Evolutionary conservation across 2,113 vertebrate genomes (phyloP).

Genomic region (Shinisaurus crocodilurus): DNA sequence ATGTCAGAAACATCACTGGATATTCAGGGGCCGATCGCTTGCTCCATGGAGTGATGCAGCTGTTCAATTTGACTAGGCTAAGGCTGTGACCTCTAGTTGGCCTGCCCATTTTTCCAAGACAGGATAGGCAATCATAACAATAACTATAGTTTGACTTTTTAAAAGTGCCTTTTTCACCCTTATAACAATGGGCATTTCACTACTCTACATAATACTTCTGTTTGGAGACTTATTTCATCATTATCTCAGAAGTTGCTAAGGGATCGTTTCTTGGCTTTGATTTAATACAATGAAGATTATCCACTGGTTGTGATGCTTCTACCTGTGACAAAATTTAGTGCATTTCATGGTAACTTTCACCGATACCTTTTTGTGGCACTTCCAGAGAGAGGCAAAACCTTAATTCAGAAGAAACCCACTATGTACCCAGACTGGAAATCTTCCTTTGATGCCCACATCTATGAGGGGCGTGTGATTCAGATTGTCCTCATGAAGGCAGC

Average conservation of each 20-base stretch:
- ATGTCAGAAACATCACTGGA: constrained; percentile 30
- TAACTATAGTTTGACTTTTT: not conserved
- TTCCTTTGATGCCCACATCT: constrained; percentile 94
- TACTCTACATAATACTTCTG: not conserved
- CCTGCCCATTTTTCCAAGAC: not conserved
- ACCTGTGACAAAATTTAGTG: not conserved
- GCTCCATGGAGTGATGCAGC: not conserved
- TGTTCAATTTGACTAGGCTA: not conserved
- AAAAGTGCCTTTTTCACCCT: not conserved
- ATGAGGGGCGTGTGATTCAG: constrained; percentile 95
- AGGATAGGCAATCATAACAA: not conserved
- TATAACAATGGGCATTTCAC: not conserved
- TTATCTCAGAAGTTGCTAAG: not conserved
- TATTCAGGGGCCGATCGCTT: not conserved
- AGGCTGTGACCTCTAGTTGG: not conserved
- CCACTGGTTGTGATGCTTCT: not conserved
- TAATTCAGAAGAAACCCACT: constrained; percentile 95
- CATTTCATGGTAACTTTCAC: not conserved
- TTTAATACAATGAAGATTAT: not conserved
- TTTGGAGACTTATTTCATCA: not conserved
- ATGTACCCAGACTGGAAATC: constrained; percentile 98
- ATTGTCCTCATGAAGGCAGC: constrained; percentile 94
- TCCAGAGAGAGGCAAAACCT: constrained; percentile 93
- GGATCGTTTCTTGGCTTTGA: not conserved
- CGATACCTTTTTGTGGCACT: not conserved